phyloP scores from a whole-genome alignment of 2,888 invertebrate species.

The Ernsta delagoae region DNA sequence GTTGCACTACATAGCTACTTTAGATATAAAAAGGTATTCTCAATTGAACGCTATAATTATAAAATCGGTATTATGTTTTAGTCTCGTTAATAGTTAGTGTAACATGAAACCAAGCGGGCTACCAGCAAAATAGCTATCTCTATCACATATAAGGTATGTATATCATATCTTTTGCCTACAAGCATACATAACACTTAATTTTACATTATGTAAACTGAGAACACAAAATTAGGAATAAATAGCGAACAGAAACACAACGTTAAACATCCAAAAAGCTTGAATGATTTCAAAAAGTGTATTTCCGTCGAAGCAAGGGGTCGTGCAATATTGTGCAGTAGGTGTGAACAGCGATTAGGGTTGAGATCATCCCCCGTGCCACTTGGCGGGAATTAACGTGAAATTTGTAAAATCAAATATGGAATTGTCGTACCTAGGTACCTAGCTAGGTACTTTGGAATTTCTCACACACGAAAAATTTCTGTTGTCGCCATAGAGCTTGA shows the following conservation, averaged over 20 bases:
- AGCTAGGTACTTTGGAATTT: neutral
- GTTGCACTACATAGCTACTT: too few species aligned
- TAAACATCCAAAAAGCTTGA: neutral
- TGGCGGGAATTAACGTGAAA: slow-evolving; percentile 8
- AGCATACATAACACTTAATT: too few species aligned
- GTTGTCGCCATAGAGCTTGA: neutral
- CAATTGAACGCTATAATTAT: too few species aligned
- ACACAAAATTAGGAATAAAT: neutral
- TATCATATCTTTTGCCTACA: too few species aligned
- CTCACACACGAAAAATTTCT: neutral
- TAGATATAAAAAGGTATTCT: too few species aligned
- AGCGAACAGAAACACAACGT: neutral
- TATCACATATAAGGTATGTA: too few species aligned
- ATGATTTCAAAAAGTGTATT: neutral
- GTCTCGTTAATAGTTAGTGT: too few species aligned
- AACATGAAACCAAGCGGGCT: too few species aligned
- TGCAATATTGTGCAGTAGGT: slow-evolving; percentile 4
- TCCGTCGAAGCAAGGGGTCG: neutral
- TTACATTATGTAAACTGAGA: neutral
- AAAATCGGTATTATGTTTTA: too few species aligned
- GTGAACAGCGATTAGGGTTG: neutral
- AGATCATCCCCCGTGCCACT: neutral
- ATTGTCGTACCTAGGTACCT: neutral
- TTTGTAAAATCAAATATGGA: slow-evolving; percentile 18
- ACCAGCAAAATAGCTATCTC: too few species aligned